phyloP scores from a whole-genome alignment of 2,888 invertebrate species.

The Lithophane semibrunnea region DNA sequence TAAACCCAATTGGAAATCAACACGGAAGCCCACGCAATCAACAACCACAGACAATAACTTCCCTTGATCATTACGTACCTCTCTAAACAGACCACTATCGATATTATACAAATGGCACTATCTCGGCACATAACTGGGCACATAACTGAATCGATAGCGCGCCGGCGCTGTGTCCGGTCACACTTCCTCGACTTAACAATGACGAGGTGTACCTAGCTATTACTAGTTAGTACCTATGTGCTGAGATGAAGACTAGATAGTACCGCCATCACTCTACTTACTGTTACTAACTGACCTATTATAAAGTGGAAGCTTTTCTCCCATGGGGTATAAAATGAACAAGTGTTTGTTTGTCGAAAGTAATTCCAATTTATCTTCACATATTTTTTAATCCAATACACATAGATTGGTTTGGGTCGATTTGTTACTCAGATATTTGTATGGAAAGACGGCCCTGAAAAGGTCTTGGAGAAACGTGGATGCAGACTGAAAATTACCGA shows the following conservation, averaged over 20 bases:
- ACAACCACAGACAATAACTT: slow-evolving; percentile 34
- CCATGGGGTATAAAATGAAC: neutral
- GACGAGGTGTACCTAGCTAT: slow-evolving; percentile 24
- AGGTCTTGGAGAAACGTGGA: too few relatives aligned
- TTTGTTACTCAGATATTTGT: too few relatives aligned
- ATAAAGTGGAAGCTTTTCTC: slow-evolving; percentile 22
- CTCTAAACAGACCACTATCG: slow-evolving; percentile 37
- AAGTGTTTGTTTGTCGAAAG: neutral
- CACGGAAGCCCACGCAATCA: slow-evolving; percentile 38
- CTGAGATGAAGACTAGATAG: slow-evolving; percentile 37
- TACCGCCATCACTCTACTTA: slow-evolving; percentile 9
- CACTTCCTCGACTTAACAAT: slow-evolving; percentile 57
- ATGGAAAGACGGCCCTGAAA: too few relatives aligned
- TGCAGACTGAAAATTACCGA: too few relatives aligned
- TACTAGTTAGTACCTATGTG: slow-evolving; percentile 3
- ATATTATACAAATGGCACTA: slow-evolving; percentile 54
- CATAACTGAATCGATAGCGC: slow-evolving; percentile 75
- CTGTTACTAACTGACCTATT: slow-evolving; percentile 32
- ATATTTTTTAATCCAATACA: too few relatives aligned
- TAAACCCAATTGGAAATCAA: slow-evolving; percentile 13
- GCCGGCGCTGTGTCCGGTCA: slow-evolving; percentile 69
- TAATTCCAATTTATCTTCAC: too few relatives aligned
- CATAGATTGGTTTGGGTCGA: too few relatives aligned
- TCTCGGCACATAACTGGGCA: slow-evolving; percentile 68
- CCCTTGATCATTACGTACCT: slow-evolving; percentile 37